Conservation (phyloP, 2,797 vertebrate species). For the Pachyuromys duprasi region DNA sequence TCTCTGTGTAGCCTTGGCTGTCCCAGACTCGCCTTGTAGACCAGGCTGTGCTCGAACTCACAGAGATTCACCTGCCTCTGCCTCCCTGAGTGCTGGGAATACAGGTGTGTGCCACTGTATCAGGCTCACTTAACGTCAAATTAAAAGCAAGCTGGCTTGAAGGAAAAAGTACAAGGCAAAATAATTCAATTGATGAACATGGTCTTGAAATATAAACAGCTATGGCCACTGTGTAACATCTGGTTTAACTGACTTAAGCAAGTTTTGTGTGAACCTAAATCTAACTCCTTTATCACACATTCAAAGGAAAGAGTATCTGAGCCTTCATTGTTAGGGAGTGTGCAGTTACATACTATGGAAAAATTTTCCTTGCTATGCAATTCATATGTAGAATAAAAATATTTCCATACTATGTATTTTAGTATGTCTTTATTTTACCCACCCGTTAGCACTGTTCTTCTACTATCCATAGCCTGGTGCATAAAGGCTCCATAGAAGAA, state of each 20-base stretch:
- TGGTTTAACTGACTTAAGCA: constrained; percentile 31
- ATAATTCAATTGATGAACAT: not conserved
- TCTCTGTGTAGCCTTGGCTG: no score
- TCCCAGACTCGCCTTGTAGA: no score
- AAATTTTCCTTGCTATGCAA: constrained; percentile 34
- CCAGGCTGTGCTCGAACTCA: no score
- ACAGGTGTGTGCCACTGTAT: no score
- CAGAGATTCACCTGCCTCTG: no score
- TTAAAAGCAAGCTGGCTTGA: constrained; percentile 31
- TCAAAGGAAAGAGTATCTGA: constrained; percentile 42
- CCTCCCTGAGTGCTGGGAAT: no score
- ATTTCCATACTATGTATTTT: not conserved
- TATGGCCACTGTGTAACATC: not conserved
- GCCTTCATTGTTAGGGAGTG: not conserved
- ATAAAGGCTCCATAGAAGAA: constrained; percentile 43
- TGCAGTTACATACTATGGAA: constrained; percentile 23
- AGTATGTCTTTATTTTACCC: constrained; percentile 36
- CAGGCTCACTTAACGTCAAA: constrained; percentile 4
- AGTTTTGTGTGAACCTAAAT: constrained; percentile 44
- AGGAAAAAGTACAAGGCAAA: constrained; percentile 57
- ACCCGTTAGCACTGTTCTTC: not conserved
- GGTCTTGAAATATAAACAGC: constrained; percentile 57
- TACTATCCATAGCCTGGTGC: not conserved
- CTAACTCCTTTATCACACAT: constrained; percentile 49
- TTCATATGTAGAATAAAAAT: constrained; percentile 1